phyloP scores from a whole-genome alignment of 2,888 invertebrate genomes.

The Macaria notata region DNA sequence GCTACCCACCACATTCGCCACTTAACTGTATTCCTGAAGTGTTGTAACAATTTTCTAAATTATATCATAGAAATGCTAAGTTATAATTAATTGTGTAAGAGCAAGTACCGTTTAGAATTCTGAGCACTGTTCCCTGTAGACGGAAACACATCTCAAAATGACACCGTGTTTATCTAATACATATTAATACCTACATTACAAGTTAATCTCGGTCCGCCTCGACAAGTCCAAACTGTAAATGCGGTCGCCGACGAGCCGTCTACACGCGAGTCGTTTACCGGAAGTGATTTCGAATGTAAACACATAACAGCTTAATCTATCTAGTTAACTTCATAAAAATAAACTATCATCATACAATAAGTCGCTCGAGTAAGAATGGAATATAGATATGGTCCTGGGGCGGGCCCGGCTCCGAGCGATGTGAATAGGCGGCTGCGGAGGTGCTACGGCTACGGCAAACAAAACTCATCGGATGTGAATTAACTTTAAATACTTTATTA shows the following conservation, averaged over 20 bases:
- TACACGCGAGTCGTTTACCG: slow-evolving; percentile 55
- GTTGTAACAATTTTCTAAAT: slow-evolving; percentile 79
- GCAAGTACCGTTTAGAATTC: slow-evolving; percentile 71
- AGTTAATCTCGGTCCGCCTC: slow-evolving; percentile 74
- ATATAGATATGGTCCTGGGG: slow-evolving; percentile 48
- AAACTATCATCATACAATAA: slow-evolving; percentile 78
- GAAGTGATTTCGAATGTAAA: slow-evolving; percentile 67
- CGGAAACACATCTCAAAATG: slow-evolving; percentile 69
- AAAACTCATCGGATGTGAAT: slow-evolving; percentile 72
- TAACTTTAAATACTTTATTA: slow-evolving; percentile 83
- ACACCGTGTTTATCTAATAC: slow-evolving; percentile 74
- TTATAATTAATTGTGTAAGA: slow-evolving; percentile 80
- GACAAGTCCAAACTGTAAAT: slow-evolving; percentile 74
- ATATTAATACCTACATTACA: slow-evolving; percentile 76
- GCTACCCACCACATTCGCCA: slow-evolving; percentile 70
- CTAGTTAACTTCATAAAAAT: slow-evolving; percentile 79
- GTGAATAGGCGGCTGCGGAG: slow-evolving; percentile 61
- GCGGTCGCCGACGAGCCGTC: slow-evolving; percentile 69
- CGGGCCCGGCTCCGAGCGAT: slow-evolving; percentile 49
- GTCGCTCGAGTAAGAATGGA: slow-evolving; percentile 64
- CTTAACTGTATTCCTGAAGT: slow-evolving; percentile 65
- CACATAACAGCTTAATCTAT: slow-evolving; percentile 81
- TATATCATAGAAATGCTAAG: slow-evolving; percentile 80
- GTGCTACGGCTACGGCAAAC: slow-evolving; percentile 58
- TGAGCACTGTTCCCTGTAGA: slow-evolving; percentile 65